Percentiles rank a stretch among this genome's conserved stretches.
These are phyloP conservation scores for Agrotis ipsilon DNA, from an alignment of 2,888 invertebrate species.

Conservation along the genomic window DNA sequence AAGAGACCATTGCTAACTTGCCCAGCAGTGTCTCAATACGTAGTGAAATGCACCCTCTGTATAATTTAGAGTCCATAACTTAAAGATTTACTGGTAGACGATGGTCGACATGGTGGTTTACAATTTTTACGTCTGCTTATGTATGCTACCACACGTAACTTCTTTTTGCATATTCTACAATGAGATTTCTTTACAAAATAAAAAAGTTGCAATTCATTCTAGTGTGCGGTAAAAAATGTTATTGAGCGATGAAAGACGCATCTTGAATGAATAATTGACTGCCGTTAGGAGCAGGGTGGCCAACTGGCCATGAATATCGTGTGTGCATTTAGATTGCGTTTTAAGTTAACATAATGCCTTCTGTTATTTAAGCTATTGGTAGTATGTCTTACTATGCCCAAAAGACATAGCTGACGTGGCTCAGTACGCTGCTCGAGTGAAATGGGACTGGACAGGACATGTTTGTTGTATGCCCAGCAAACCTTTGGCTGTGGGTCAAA, in stretches of 20 bases:
- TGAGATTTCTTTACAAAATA: background rate
- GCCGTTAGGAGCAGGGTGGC: conserved; percentile 26
- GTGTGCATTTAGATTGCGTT: conserved; percentile 11
- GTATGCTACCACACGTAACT: background rate
- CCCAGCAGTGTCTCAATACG: too few species aligned
- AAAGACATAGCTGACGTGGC: too few species aligned
- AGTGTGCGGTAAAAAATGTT: conserved; percentile 33
- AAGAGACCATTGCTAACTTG: too few species aligned
- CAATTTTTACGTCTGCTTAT: background rate
- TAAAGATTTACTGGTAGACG: background rate
- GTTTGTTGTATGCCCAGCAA: too few species aligned
- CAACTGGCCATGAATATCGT: conserved; percentile 27
- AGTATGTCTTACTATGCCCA: too few species aligned
- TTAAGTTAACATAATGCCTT: background rate
- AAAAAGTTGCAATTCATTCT: conserved; percentile 37
- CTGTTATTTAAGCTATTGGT: background rate
- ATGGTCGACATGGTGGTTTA: background rate
- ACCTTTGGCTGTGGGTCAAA: too few species aligned
- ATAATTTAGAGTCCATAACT: too few species aligned
- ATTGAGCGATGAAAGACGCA: conserved; percentile 16
- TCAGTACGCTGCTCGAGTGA: too few species aligned
- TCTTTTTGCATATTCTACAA: conserved; percentile 21
- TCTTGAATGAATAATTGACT: conserved; percentile 41
- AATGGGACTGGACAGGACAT: too few species aligned
- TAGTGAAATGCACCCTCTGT: too few species aligned